Percentiles rank a stretch among this genome's conserved stretches.
Evolutionary conservation across 2,888 invertebrate species (phyloP).

Genomic region (Erebia aethiops): DNA sequence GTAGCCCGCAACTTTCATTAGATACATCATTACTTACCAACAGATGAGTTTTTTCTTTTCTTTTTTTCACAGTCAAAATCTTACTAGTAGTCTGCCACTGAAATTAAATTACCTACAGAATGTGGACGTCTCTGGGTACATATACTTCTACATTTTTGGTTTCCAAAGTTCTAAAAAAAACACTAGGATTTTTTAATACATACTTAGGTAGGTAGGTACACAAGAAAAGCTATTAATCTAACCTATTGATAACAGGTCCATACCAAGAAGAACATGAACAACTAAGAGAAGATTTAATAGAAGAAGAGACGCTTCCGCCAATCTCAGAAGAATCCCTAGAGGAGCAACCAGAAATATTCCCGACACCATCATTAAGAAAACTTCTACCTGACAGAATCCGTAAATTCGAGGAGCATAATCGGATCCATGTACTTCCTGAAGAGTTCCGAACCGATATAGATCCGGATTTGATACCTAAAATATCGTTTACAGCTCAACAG

Average conservation of each 20-base stretch:
- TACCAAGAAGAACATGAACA: constrained; percentile 46
- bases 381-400: constrained; percentile 61
- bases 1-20: no score
- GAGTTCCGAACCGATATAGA: constrained; percentile 61
- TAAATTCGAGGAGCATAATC: constrained; percentile 59
- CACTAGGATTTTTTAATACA: no score
- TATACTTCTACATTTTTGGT: no score
- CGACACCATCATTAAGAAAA: constrained; percentile 63
- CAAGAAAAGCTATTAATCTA: background rate
- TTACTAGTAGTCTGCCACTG: no score
- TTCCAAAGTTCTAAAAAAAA: no score
- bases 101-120: no score
- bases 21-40: no score
- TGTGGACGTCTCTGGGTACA: no score
- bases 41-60: no score
- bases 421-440: constrained; percentile 65
- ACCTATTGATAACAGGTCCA: constrained; percentile 7
- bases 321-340: constrained; percentile 45
- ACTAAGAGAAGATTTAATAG: constrained; percentile 39
- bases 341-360: constrained; percentile 57
- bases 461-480: constrained; percentile 63
- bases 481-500: constrained; percentile 57
- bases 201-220: no score
- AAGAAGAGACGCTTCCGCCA: constrained; percentile 45
- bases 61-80: no score